Evolutionary conservation across 2,113 vertebrate species (phyloP).

Genomic region (Colius striatus): DNA sequence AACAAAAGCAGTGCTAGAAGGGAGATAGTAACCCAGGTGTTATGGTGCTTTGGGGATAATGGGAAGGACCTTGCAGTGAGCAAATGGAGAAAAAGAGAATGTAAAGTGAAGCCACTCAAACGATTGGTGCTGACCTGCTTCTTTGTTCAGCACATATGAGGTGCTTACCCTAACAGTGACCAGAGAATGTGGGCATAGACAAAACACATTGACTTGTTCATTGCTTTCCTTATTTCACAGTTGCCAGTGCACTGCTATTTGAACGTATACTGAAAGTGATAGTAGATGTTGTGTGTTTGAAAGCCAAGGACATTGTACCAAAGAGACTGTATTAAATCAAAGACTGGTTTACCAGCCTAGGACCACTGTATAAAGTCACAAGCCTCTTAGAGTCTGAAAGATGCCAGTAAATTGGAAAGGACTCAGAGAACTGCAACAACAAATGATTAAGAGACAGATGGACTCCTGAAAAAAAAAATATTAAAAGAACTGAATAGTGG

Average conservation of each 20-base stretch:
- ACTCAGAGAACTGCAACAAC: not conserved
- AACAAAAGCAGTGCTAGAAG: not conserved
- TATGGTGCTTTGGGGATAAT: not conserved
- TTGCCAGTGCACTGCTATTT: not conserved
- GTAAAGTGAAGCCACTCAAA: not conserved
- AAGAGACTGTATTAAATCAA: not conserved
- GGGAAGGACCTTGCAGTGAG: not conserved
- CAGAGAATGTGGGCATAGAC: not conserved
- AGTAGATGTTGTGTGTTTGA: not conserved
- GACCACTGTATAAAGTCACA: not conserved
- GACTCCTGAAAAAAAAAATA: not conserved
- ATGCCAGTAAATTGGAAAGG: conserved; percentile 19
- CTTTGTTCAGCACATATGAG: not conserved
- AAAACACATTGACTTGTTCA: not conserved
- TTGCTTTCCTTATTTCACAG: not conserved
- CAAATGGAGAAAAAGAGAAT: not conserved
- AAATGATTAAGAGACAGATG: conserved; percentile 47
- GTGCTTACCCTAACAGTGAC: not conserved
- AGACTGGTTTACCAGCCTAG: not conserved
- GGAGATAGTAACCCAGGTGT: not conserved
- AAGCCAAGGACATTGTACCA: not conserved
- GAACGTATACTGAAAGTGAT: not conserved
- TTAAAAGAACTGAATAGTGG: not conserved
- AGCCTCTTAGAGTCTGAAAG: not conserved
- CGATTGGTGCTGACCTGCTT: not conserved